Percentiles rank a stretch among this genome's conserved stretches.
Evolutionary conservation across 2,888 invertebrate genomes (phyloP).

Genomic region (Oligia strigilis): DNA sequence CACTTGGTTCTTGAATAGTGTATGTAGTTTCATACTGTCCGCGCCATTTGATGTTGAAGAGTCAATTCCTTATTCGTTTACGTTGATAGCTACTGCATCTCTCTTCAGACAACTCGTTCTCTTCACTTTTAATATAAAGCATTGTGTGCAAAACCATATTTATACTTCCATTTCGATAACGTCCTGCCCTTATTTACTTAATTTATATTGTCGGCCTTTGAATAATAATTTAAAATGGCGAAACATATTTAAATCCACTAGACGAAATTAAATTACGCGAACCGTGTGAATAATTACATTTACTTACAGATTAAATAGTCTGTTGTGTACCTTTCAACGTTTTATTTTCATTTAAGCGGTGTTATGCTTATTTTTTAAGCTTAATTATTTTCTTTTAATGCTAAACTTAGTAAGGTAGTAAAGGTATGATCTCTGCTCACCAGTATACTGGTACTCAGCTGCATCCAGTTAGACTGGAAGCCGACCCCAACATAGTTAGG

Average conservation of each 20-base stretch:
- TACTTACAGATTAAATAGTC: slow-evolving; percentile 10
- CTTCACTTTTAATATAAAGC: not conserved
- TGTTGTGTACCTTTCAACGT: not conserved
- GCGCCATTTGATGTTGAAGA: slow-evolving; percentile 22
- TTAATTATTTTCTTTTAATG: not conserved
- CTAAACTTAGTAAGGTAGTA: not conserved
- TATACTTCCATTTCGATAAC: not conserved
- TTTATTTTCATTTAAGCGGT: slow-evolving; percentile 2
- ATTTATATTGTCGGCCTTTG: not conserved
- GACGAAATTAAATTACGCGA: slow-evolving; percentile 14
- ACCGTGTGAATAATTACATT: slow-evolving; percentile 26
- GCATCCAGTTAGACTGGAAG: too few species aligned
- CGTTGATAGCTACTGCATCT: slow-evolving; percentile 13
- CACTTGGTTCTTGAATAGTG: slow-evolving; percentile 37
- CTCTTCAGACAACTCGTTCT: slow-evolving; percentile 1
- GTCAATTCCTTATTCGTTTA: slow-evolving; percentile 40
- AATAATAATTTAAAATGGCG: not conserved
- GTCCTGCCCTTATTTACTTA: not conserved
- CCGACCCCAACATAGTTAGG: too few species aligned
- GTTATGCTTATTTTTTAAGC: not conserved
- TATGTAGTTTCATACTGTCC: slow-evolving; percentile 21
- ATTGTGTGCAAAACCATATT: not conserved
- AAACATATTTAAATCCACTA: not conserved
- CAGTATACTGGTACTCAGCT: not conserved
- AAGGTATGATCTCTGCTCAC: not conserved